These are phyloP conservation scores for Athene cunicularia DNA, from an alignment of 2,113 vertebrate species.

Conservation along the genomic window DNA sequence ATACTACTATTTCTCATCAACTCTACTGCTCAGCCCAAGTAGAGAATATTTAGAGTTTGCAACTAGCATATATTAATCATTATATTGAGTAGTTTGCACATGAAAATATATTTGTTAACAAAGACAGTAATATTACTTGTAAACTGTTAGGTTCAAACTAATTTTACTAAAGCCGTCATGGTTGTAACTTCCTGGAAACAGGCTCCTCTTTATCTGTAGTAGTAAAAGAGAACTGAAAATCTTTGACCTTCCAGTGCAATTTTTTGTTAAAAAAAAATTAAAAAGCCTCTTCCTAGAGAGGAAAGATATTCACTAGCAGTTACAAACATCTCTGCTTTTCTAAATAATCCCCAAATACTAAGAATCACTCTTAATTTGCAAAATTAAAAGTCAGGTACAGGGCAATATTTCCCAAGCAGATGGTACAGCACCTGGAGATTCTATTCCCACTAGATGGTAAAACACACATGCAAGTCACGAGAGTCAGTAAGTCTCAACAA, in stretches of 20 bases:
- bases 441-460: not conserved
- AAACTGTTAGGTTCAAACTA: not conserved
- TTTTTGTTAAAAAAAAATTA: not conserved
- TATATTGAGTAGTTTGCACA: not conserved
- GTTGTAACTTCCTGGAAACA: not conserved
- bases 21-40: not conserved
- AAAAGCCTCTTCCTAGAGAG: not conserved
- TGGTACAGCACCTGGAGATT: not conserved
- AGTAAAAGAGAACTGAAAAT: not conserved
- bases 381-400: not conserved
- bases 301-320: not conserved
- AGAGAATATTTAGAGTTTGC: not conserved
- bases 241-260: not conserved
- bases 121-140: not conserved
- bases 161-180: not conserved
- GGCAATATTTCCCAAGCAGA: not conserved
- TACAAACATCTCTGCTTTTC: not conserved
- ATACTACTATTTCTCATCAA: not conserved
- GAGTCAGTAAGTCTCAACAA: not conserved
- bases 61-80: not conserved
- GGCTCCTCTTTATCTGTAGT: not conserved
- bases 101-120: not conserved
- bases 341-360: not conserved
- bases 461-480: not conserved
- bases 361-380: not conserved